Evolutionary conservation across 2,797 vertebrate genomes (phyloP).

Genomic region (Aselliscus stoliczkanus): DNA sequence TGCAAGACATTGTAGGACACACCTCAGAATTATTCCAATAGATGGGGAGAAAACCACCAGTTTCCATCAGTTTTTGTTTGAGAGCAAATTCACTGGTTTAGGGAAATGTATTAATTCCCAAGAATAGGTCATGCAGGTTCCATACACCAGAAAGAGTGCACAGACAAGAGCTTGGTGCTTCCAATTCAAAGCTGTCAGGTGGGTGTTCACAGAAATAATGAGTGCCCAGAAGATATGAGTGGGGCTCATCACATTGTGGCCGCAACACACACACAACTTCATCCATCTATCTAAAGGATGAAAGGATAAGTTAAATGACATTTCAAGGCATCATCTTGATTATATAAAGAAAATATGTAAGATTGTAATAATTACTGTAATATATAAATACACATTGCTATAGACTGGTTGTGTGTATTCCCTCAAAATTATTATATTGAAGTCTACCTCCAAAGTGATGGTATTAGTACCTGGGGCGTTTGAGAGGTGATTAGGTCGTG

Average conservation of each 20-base stretch:
- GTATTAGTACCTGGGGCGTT: not conserved
- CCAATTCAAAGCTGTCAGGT: not conserved
- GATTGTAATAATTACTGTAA: conserved; percentile 4
- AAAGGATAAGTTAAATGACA: not conserved
- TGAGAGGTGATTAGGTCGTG: not conserved
- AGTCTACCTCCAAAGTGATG: not conserved
- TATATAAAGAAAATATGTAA: not conserved
- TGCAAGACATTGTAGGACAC: not conserved
- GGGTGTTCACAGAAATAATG: not conserved
- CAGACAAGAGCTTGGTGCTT: not conserved
- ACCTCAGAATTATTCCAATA: not conserved
- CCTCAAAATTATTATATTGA: not conserved
- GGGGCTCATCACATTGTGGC: not conserved
- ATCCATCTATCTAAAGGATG: not conserved
- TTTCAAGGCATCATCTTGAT: not conserved
- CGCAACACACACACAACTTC: not conserved
- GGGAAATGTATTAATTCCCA: not conserved
- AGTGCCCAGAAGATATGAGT: not conserved
- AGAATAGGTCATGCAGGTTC: not conserved
- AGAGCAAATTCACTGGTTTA: not conserved
- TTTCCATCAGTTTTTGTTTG: not conserved
- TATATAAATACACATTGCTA: not conserved
- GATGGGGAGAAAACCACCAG: not conserved
- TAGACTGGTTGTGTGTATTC: not conserved
- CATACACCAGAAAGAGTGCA: not conserved